Conservation (phyloP, 2,113 vertebrate genomes). For the Notechis scutatus region DNA sequence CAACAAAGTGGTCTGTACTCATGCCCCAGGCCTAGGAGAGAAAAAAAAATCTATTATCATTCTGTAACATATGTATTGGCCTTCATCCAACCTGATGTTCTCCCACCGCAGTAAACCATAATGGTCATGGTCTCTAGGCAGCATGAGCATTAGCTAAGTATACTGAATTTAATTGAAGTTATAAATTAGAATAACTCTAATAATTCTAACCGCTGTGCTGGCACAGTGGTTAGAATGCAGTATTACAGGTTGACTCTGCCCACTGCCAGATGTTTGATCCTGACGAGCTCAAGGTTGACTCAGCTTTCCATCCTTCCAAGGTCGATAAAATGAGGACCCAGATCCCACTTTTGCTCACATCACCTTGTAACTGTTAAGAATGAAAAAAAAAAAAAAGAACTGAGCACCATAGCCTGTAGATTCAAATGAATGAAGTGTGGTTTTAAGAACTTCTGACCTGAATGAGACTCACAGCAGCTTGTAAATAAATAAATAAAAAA, state of each 20-base stretch:
- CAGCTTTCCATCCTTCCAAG: not conserved
- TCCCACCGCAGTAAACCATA: not conserved
- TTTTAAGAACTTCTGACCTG: not conserved
- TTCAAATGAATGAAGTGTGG: not conserved
- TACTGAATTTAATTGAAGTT: not conserved
- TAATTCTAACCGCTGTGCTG: no score
- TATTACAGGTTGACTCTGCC: not conserved
- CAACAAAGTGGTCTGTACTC: not conserved
- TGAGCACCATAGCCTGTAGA: not conserved
- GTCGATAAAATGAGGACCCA: not conserved
- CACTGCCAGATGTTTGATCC: not conserved
- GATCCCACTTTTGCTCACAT: not conserved
- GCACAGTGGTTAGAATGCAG: not conserved
- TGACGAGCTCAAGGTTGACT: not conserved
- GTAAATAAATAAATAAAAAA: not conserved
- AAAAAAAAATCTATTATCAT: not conserved
- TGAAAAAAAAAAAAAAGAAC: not conserved
- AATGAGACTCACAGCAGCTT: not conserved
- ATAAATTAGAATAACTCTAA: not conserved
- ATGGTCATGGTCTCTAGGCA: not conserved
- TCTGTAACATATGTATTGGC: not conserved
- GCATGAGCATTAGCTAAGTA: not conserved
- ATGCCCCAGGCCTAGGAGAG: not conserved
- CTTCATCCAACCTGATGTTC: not conserved
- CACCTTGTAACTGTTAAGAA: not conserved